Evolutionary conservation across 2,888 invertebrate species (phyloP), one percentile per base, ranked within the genome.

Genomic region (Rotaria macrura): DNA sequence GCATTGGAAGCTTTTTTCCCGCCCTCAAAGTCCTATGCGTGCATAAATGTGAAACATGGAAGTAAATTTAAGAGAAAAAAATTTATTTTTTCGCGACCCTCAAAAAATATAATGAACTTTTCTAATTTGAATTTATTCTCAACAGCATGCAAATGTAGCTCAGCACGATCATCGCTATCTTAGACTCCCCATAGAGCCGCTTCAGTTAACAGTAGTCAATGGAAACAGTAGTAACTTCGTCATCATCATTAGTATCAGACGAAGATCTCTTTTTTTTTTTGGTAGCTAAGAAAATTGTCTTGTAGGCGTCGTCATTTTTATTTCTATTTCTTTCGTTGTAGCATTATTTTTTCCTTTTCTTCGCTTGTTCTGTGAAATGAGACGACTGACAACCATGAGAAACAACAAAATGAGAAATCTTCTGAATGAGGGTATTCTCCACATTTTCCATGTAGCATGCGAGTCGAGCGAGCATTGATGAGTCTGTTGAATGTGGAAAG

Each of bases 401-500:
- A 65, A 65, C 65, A 65, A 34, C 65, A 65, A 65, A 65, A 65
- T 65, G 65, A 65, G 65, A 65, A 65, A 65, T 65, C 65, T 65
- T 65, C 34, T 65, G 65, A 65, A 34, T 65, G 34, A 29, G 57
- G 65, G 65, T 34, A 65, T 65, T 65, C 65, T 65, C 65, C 65
- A 65, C 65, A 65, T 65, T 34, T 65, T 65, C 34, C 17, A 65
- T 65, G 34, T 65, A 65, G 65, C 65, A 65, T 34, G 65, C 65
- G 34, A 65, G 29, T 65, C 14, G 20, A 65, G 34, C 34, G 20
- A 65, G 65, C 65, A 65, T 34, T 65, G 65, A 65, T 34, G 34
- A 65, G 34, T 65, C 65, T 65, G 65, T 65, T 38, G 65, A 65
- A 34, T 65, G 65, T 65, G 65, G 34, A 9, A 65, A 65, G 65